A percentile compares a stretch with the other conserved stretches of the same genome.
These are phyloP conservation scores for Clinocottus analis DNA, from an alignment of 2,113 vertebrate genomes.

Conservation along the genomic window DNA sequence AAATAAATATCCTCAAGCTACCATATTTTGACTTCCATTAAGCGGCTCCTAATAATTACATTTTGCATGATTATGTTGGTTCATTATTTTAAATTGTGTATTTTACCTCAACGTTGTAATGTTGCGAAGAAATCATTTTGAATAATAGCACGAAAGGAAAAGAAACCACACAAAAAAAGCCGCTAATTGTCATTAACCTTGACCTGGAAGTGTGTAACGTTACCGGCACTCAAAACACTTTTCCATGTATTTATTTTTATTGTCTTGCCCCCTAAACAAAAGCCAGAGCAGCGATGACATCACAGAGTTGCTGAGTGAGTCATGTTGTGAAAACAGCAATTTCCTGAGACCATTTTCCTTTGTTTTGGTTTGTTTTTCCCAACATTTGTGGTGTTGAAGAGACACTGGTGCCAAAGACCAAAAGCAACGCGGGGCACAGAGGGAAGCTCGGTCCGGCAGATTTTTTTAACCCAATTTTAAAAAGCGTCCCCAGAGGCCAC, in stretches of 20 bases:
- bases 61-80: conserved; percentile 47
- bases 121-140: conserved; percentile 32
- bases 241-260: conserved; percentile 49
- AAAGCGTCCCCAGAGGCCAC: neutral
- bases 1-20: conserved; percentile 51
- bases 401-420: conserved; percentile 28
- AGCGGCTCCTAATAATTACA: conserved; percentile 39
- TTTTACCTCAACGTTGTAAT: conserved; percentile 45
- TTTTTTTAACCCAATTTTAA: neutral
- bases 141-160: conserved; percentile 24
- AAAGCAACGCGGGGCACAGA: neutral
- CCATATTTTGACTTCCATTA: conserved; percentile 29
- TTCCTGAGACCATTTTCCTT: conserved; percentile 83
- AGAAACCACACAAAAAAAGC: conserved; percentile 59
- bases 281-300: conserved; percentile 65
- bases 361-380: conserved; percentile 49
- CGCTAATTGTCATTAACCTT: conserved; percentile 41
- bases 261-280: conserved; percentile 48
- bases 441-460: neutral
- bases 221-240: conserved; percentile 67
- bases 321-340: conserved; percentile 79
- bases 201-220: conserved; percentile 58
- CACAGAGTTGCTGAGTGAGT: conserved; percentile 66
- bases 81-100: conserved; percentile 58
- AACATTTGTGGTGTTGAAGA: conserved; percentile 57